A percentile compares a stretch with the other conserved stretches of the same genome.
Conservation (phyloP, 1,140 invertebrate species). For the Danaus plexippus region DNA sequence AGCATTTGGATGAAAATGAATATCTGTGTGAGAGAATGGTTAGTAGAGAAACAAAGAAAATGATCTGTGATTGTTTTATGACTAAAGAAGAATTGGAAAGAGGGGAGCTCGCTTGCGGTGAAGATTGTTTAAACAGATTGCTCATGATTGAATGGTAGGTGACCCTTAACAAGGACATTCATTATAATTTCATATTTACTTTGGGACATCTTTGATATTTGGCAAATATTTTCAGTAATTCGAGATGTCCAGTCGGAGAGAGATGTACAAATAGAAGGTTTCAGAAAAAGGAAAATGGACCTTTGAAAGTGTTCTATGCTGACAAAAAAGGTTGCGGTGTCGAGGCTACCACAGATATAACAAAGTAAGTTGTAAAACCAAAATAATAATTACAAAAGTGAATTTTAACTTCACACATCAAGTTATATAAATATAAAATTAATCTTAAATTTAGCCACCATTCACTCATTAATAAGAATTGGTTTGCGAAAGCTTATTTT, state of each 20-base stretch:
- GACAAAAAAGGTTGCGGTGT: conserved; percentile 96
- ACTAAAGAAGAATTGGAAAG: conserved; percentile 89
- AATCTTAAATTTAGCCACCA: too few relatives aligned
- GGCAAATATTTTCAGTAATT: conserved; percentile 78
- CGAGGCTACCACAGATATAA: conserved; percentile 82
- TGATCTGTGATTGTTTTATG: conserved; percentile 96
- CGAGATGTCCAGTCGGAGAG: conserved; percentile 87
- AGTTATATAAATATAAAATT: too few relatives aligned
- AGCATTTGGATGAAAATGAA: conserved; percentile 86
- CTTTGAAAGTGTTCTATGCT: conserved; percentile 91
- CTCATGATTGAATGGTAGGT: conserved; percentile 97
- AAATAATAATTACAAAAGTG: too few relatives aligned
- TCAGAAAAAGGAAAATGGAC: conserved; percentile 88
- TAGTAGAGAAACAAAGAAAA: conserved; percentile 91
- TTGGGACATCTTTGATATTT: too few relatives aligned
- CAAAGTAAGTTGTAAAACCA: conserved; percentile 73
- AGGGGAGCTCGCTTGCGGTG: conserved; percentile 91
- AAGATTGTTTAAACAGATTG: conserved; percentile 96
- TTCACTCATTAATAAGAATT: too few relatives aligned
- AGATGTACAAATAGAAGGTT: conserved; percentile 96
- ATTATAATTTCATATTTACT: too few relatives aligned
- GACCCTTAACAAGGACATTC: too few relatives aligned
- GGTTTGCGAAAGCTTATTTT: too few relatives aligned
- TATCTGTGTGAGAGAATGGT: conserved; percentile 86
- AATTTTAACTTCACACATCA: too few relatives aligned